Evolutionary conservation across 2,113 vertebrate genomes (phyloP), one percentile per base, ranked within the genome.

Genomic region (Pomatostomus ruficeps): DNA sequence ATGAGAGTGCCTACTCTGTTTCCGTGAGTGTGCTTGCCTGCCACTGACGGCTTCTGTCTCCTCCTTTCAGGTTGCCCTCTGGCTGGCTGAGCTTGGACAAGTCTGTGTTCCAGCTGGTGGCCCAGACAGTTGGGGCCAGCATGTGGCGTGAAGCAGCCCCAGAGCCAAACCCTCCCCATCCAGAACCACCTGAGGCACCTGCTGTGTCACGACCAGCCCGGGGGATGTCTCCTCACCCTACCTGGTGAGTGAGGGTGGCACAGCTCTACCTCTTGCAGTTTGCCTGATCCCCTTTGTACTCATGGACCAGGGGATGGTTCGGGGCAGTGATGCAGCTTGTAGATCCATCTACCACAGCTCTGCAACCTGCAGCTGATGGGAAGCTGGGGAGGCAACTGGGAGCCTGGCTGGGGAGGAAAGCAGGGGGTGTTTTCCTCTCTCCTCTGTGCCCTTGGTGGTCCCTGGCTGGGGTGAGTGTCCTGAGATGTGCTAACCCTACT

Each of bases 11-110:
- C 51, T 81, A 45, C 35, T 74, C 6, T 33, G 17, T 76, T 43
- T 12, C 19, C 26, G 11, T 0, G 0, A 8, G 3, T 26, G n/a
- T 0, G 0, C 24, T 24, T 48, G 26, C 46, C n/a, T 70, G 29
- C 10, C 21, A 7, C 15, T 43, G 25, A 16, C 40, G 43, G 9
- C 33, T 78, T 82, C 68, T 85, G 4, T 80, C 33, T 79, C 40
- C 28, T 20, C 36, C 38, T 78, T 79, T 40, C 94, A 99, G 99
- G 96, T 92, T 99, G 26, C 99, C 99, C 0, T 99, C 99, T 0
- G 98, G 99, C 35, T 99, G 99, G 99, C 98, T 99, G 33, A 98
- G 98, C 77, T 97, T 99, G 96, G 99, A 99, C 86, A 97, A 97
- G 43, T 99, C 99, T 1, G 94, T 99, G 54, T 98, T 99, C 58